Evolutionary conservation across 2,888 invertebrate species (phyloP).

Genomic region (Drosophila hamatofila): DNA sequence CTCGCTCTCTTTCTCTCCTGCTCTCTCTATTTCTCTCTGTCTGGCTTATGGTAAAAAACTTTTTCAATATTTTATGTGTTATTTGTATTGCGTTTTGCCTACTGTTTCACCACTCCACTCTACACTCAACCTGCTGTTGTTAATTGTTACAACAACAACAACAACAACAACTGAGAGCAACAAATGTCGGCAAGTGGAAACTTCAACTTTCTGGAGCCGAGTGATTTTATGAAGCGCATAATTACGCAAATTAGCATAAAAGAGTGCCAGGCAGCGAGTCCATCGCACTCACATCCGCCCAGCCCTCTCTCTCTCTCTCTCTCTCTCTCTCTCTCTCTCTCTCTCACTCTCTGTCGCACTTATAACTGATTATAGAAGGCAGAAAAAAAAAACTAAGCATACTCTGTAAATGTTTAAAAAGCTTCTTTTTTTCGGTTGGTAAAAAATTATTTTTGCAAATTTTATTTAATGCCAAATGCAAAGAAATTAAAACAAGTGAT

Average conservation of each 20-base stretch:
- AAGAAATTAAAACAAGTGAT: conserved; percentile 64
- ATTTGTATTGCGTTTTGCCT: conserved; percentile 73
- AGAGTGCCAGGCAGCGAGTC: conserved; percentile 60
- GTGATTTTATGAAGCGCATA: conserved; percentile 79
- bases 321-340: neutral
- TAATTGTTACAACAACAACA: conserved; percentile 72
- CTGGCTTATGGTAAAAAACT: conserved; percentile 49
- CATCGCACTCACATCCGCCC: conserved; percentile 49
- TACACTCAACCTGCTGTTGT: conserved; percentile 59
- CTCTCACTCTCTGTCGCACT: neutral
- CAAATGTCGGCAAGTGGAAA: conserved; percentile 58
- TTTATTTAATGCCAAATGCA: conserved; percentile 72
- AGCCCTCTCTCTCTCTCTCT: neutral
- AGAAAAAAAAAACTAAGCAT: neutral
- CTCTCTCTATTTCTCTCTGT: conserved; percentile 4
- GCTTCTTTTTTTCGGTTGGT: conserved; percentile 48
- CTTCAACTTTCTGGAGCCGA: conserved; percentile 57
- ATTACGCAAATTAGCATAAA: conserved; percentile 81
- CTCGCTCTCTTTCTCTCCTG: neutral
- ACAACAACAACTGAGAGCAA: conserved; percentile 29
- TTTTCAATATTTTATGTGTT: conserved; percentile 78
- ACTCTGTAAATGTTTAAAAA: conserved; percentile 60
- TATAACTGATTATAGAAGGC: conserved; percentile 25
- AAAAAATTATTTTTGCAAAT: conserved; percentile 78
- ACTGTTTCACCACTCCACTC: conserved; percentile 35